Percentiles rank a stretch among this genome's conserved stretches.
Conservation (phyloP, 2,888 invertebrate genomes). For the Molorchus minor region DNA sequence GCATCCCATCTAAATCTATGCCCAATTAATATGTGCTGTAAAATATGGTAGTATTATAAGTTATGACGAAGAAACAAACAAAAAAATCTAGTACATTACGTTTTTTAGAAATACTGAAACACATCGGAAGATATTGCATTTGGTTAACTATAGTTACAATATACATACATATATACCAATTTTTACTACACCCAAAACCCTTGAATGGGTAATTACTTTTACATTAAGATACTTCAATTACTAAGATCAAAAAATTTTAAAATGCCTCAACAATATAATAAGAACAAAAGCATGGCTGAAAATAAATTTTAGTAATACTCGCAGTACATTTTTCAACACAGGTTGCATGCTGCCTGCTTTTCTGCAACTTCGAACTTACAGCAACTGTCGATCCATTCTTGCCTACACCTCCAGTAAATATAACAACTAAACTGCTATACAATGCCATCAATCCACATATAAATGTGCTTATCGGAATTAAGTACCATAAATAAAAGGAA, state of each 20-base stretch:
- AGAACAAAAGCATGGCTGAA: not conserved
- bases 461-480: slow-evolving; percentile 79
- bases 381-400: slow-evolving; percentile 98
- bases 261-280: slow-evolving; percentile 1
- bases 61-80: not conserved
- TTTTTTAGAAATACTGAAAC: too few species aligned
- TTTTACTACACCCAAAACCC: not conserved
- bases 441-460: slow-evolving; percentile 77
- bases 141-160: too few species aligned
- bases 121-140: too few species aligned
- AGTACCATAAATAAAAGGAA: slow-evolving; percentile 79
- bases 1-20: slow-evolving; percentile 1
- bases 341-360: slow-evolving; percentile 16
- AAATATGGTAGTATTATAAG: too few species aligned
- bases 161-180: too few species aligned
- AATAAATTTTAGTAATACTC: slow-evolving; percentile 1
- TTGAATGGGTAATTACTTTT: not conserved
- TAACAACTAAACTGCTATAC: slow-evolving; percentile 74
- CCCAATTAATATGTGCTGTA: too few species aligned
- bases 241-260: not conserved
- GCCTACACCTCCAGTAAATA: slow-evolving; percentile 87
- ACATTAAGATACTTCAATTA: not conserved
- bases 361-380: slow-evolving; percentile 70
- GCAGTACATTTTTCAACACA: slow-evolving; percentile 1
- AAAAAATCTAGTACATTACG: too few species aligned